Conservation (phyloP, 2,797 vertebrate species). For the Lagothrix lagotricha region DNA sequence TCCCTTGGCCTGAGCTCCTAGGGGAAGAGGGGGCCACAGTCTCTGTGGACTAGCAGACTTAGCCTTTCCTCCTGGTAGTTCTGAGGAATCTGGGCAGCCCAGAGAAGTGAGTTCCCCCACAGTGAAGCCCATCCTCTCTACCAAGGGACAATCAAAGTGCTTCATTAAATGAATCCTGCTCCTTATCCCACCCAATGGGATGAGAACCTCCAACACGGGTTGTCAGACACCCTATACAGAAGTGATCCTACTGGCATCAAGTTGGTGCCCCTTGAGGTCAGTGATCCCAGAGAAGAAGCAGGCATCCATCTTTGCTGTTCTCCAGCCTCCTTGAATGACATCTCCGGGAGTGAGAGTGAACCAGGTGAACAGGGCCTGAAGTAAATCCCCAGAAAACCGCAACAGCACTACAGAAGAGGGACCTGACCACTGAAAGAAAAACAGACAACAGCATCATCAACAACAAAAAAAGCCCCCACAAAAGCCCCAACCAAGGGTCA, state of each 20-base stretch:
- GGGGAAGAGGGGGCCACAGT: background rate
- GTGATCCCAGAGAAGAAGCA: background rate
- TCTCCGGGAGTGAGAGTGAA: background rate
- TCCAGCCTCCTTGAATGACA: background rate
- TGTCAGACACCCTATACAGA: background rate
- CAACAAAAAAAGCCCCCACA: background rate
- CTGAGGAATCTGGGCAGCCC: background rate
- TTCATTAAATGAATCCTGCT: background rate
- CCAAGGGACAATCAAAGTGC: background rate
- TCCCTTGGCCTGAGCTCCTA: background rate
- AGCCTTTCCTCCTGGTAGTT: background rate
- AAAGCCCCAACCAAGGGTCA: background rate
- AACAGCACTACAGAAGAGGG: background rate
- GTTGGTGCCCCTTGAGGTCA: background rate
- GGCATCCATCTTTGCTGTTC: background rate
- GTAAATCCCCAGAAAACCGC: background rate
- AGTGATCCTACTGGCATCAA: background rate
- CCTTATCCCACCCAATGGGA: background rate
- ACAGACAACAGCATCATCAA: background rate
- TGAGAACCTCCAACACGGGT: background rate
- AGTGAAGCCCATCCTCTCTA: background rate
- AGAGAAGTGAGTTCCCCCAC: background rate
- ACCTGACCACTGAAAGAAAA: background rate
- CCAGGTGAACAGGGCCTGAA: background rate
- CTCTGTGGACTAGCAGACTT: background rate